phyloP scores from a whole-genome alignment of 1,140 invertebrate species.

The Caenorhabditis elegans region DNA sequence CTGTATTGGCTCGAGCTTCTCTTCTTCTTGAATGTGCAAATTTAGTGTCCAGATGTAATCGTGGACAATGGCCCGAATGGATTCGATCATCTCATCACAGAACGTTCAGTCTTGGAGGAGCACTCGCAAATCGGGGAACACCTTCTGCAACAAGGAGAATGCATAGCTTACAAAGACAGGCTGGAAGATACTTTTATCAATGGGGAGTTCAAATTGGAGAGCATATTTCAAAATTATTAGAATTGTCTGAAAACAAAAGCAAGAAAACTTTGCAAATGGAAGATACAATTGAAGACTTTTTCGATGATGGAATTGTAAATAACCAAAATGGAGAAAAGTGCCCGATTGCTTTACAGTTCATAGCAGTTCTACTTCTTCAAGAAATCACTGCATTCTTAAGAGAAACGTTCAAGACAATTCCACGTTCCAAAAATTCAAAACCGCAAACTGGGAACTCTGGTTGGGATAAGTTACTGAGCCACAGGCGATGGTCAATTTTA shows the following conservation, averaged over 20 bases:
- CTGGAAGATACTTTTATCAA: slow-evolving; percentile 92
- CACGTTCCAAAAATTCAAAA: slow-evolving; percentile 62
- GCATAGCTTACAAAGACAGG: slow-evolving; percentile 82
- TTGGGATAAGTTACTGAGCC: slow-evolving; percentile 67
- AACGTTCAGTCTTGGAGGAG: slow-evolving; percentile 50
- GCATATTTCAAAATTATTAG: slow-evolving; percentile 69
- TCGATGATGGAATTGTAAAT: slow-evolving; percentile 81
- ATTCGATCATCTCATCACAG: slow-evolving; percentile 78
- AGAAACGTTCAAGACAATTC: slow-evolving; percentile 82
- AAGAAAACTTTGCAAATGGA: slow-evolving; percentile 80
- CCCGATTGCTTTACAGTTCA: slow-evolving; percentile 84
- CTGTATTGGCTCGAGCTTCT: slow-evolving; percentile 84
- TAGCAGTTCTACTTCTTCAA: slow-evolving; percentile 86
- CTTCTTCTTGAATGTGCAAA: slow-evolving; percentile 90
- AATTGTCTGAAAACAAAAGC: slow-evolving; percentile 67
- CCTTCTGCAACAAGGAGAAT: slow-evolving; percentile 74
- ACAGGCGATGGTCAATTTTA: slow-evolving; percentile 68
- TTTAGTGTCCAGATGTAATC: slow-evolving; percentile 94
- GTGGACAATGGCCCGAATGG: slow-evolving; percentile 94
- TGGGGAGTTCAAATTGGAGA: slow-evolving; percentile 84
- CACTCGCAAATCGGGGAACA: slow-evolving; percentile 67
- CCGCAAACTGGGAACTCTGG: slow-evolving; percentile 50
- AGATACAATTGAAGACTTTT: slow-evolving; percentile 95
- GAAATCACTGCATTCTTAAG: slow-evolving; percentile 95
- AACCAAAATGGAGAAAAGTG: slow-evolving; percentile 74